Base-by-base conservation (phyloP, 2,113 vertebrate species). In the Callaeas wilsoni region DNA sequence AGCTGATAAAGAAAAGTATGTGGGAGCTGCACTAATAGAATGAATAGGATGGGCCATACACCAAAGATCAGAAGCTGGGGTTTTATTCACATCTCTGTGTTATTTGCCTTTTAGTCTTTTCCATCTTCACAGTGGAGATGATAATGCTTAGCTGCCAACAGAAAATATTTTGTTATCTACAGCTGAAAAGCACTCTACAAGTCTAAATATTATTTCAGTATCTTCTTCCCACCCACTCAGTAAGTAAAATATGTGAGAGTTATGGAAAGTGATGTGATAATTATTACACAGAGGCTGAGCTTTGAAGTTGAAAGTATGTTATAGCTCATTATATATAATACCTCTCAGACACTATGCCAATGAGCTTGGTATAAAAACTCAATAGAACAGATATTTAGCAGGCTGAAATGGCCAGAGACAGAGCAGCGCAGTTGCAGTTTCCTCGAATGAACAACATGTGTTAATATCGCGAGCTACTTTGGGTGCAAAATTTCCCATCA, bases 141-240 rank as follows among this genome's bases (percentile, higher is more conserved):
- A 50, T 84, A 91, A 87, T 21, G 50, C 46, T 63, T 77, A 83
- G 83, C 75, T 80, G 55, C 70, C 87, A 96, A 47, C 9, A 80
- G 52, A 80, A 93, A 94, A 97, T 77, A 88, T 87, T 96, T 95
- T 88, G 78, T 74, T 67, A 83, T 90, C 39, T 83, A 50, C 42
- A 70, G 75, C 67, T 70, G 75, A 88, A 92, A 87, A 91, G 33
- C 59, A 70, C 46, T 41, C 32, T 46, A 1, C 41, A 91, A 95
- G 89, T 93, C 87, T 96, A 96, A 96, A 96, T 90, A 94, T 96
- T 96, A 83, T 95, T 96, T 91, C 70, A 80, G 74, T 63, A 74
- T 86, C 50, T 86, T 87, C 70, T 73, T 83, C 50, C 79, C 67
- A 77, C 94, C 70, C 78, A 96, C 87, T 88, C 91, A 69, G 44